Conservation (phyloP, 2,113 vertebrate species). For the Poeciliopsis turrubarensis region DNA sequence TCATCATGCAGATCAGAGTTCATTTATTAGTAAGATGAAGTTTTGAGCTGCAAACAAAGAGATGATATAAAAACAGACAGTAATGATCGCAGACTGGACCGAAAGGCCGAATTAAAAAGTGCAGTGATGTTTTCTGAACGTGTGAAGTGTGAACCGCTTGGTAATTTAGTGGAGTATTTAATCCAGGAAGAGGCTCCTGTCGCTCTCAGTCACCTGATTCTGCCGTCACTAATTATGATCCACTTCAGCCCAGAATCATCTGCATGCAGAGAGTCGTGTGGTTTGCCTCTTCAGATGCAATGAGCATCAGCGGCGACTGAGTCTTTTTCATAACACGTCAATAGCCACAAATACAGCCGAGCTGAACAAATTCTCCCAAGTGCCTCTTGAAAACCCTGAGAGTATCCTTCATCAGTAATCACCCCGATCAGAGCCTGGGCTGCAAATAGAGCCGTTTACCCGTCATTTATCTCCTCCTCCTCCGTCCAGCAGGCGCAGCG, state of each 20-base stretch:
- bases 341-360: background rate
- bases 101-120: too few species aligned
- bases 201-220: background rate
- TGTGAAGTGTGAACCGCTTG: background rate
- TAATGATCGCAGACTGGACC: too few species aligned
- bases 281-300: background rate
- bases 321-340: background rate
- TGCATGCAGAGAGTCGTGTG: background rate
- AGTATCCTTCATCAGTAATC: background rate
- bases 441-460: background rate
- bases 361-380: background rate
- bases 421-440: background rate
- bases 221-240: background rate
- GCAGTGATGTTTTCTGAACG: too few species aligned
- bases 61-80: too few species aligned
- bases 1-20: background rate
- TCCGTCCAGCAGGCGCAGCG: slow-evolving; percentile 17
- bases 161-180: background rate
- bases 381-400: background rate
- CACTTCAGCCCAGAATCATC: background rate
- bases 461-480: background rate
- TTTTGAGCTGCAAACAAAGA: background rate
- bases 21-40: background rate
- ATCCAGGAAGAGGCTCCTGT: background rate
- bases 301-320: background rate